Conservation (phyloP, 1,140 invertebrate species). For the Chlorops oryzae region DNA sequence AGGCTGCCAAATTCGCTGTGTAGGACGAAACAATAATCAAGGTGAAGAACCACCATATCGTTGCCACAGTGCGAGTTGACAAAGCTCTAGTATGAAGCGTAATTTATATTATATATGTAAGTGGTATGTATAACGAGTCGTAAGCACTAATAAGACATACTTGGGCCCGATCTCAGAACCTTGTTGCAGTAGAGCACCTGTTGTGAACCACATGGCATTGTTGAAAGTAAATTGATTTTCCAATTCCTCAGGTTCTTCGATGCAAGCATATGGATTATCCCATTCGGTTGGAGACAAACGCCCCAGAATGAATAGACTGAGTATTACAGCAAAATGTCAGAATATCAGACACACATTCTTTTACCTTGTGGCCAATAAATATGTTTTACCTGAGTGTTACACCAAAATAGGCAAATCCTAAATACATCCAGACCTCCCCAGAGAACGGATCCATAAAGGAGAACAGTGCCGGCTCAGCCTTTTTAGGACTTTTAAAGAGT, state of each 20-base stretch:
- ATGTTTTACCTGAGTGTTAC: too few relatives aligned
- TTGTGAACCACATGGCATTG: constrained; percentile 79
- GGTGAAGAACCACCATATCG: constrained; percentile 92
- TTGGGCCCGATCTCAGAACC: constrained; percentile 78
- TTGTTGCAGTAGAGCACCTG: constrained; percentile 76
- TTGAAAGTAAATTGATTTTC: constrained; percentile 78
- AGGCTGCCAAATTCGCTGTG: constrained; percentile 94
- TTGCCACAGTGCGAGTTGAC: constrained; percentile 71
- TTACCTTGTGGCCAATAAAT: too few relatives aligned
- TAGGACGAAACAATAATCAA: constrained; percentile 94
- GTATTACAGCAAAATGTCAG: constrained; percentile 70
- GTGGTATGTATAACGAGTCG: neutral
- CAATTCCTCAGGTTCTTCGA: constrained; percentile 65
- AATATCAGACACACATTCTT: constrained; percentile 68
- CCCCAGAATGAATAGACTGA: constrained; percentile 74
- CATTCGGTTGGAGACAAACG: constrained; percentile 74
- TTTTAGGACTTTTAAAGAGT: constrained; percentile 71
- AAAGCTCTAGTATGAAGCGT: constrained; percentile 55
- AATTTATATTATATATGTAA: neutral
- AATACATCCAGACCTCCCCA: constrained; percentile 71
- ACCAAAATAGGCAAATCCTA: constrained; percentile 69
- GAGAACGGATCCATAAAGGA: constrained; percentile 88
- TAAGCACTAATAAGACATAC: constrained; percentile 47
- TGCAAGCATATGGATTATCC: constrained; percentile 74
- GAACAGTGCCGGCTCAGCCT: constrained; percentile 72